Conservation (phyloP, 2,113 vertebrate species). For the Argyrosomus japonicus region DNA sequence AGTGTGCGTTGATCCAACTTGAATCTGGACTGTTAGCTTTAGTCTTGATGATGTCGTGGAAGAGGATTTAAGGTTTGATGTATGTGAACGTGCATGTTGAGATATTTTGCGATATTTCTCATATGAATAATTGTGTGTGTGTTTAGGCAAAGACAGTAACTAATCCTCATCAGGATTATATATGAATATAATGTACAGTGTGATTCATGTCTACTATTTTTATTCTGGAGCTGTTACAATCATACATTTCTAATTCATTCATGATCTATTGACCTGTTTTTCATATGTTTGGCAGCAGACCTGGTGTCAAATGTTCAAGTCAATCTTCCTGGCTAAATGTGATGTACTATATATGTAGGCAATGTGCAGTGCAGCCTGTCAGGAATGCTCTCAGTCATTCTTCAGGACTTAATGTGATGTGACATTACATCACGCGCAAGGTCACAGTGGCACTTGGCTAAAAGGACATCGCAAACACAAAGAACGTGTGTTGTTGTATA, state of each 20-base stretch:
- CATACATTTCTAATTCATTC: neutral
- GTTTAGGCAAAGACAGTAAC: neutral
- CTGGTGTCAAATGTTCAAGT: slow-evolving; percentile 21
- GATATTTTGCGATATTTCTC: neutral
- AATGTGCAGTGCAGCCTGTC: neutral
- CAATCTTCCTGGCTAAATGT: slow-evolving; percentile 4
- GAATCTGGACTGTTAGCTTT: neutral
- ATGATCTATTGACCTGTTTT: neutral
- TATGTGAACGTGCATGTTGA: neutral
- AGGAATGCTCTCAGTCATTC: slow-evolving; percentile 14
- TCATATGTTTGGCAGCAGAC: neutral
- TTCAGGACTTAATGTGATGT: slow-evolving; percentile 9
- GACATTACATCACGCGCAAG: neutral
- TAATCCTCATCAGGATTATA: neutral
- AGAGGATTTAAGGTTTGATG: neutral
- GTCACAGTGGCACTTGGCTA: neutral
- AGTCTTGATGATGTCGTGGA: neutral
- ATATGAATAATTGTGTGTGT: too few relatives aligned
- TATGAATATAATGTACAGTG: neutral
- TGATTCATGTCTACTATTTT: neutral
- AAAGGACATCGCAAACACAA: neutral
- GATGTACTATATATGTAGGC: slow-evolving; percentile 17
- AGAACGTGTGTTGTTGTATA: neutral
- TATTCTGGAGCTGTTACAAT: neutral
- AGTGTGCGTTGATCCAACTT: slow-evolving; percentile 1